These are phyloP conservation scores for Lemur catta DNA, from an alignment of 2,797 vertebrate genomes.

Conservation along the genomic window DNA sequence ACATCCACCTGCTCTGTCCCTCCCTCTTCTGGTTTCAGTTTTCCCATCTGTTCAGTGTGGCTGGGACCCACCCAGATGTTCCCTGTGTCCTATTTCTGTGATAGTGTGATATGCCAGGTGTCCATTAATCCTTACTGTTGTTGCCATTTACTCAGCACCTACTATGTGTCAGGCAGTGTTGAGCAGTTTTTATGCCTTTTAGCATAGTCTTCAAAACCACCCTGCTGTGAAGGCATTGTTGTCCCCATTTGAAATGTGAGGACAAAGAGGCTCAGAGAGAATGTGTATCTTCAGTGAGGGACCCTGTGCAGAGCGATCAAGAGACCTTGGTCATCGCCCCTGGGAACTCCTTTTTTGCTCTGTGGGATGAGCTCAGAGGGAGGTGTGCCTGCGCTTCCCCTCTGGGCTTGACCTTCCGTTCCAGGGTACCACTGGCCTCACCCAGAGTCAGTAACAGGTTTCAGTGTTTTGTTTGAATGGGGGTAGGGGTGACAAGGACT, in stretches of 20 bases:
- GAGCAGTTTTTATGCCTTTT: background rate
- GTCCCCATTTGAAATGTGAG: background rate
- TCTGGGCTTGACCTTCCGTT: background rate
- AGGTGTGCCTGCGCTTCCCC: background rate
- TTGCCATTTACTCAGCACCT: background rate
- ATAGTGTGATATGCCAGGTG: accelerated
- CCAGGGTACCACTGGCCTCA: background rate
- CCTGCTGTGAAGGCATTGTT: background rate
- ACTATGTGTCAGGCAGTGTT: background rate
- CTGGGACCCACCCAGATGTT: background rate
- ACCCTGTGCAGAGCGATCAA: background rate
- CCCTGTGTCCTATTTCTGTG: background rate
- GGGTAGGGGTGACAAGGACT: background rate
- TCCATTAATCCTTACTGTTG: background rate
- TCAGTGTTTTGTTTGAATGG: background rate
- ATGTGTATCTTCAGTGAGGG: background rate
- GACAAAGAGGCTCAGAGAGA: background rate
- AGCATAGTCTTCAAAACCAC: background rate
- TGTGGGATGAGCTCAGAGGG: background rate
- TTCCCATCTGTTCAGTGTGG: background rate
- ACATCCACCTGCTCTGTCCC: too few relatives aligned
- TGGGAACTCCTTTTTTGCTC: background rate
- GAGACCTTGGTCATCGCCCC: background rate
- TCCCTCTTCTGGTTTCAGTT: background rate
- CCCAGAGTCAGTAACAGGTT: too few relatives aligned